phyloP scores from a whole-genome alignment of 2,888 invertebrate species.

The Acanthosepion esculentum region DNA sequence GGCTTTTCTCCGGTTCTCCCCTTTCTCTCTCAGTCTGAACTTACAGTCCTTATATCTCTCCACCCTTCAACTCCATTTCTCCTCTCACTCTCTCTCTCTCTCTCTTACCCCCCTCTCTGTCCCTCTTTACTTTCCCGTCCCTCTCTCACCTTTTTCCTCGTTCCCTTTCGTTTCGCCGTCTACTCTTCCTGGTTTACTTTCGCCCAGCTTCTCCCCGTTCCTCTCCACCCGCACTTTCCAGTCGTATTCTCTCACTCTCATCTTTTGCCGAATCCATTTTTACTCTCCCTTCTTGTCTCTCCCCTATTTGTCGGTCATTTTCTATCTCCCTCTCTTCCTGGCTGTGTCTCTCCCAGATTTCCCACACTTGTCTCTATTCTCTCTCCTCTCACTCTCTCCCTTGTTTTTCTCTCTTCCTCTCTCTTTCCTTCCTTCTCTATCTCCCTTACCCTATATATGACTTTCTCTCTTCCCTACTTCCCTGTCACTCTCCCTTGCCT shows the following conservation, averaged over 20 bases:
- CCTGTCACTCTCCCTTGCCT: too few species aligned
- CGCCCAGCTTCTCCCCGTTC: neutral
- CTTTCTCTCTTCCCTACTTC: too few species aligned
- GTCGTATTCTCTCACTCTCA: neutral
- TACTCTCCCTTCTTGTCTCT: neutral
- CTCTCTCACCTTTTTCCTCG: neutral
- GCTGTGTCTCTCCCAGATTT: too few species aligned
- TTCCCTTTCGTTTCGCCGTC: too few species aligned
- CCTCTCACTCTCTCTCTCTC: too few species aligned
- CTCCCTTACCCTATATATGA: too few species aligned
- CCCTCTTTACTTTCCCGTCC: neutral
- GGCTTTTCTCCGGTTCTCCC: rapidly evolving
- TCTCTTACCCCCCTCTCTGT: neutral
- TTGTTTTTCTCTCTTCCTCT: neutral
- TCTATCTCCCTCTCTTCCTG: too few species aligned
- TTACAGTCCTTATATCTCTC: neutral
- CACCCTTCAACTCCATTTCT: neutral
- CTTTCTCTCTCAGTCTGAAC: neutral
- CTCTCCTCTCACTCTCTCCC: neutral
- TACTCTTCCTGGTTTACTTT: neutral
- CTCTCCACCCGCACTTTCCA: neutral
- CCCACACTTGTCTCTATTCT: too few species aligned
- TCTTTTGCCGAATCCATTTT: neutral
- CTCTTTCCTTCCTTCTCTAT: neutral
- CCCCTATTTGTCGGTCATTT: neutral